Percentiles rank a stretch among this genome's conserved stretches.
Conservation (phyloP, 2,113 vertebrate genomes). For the Tachycineta bicolor region DNA sequence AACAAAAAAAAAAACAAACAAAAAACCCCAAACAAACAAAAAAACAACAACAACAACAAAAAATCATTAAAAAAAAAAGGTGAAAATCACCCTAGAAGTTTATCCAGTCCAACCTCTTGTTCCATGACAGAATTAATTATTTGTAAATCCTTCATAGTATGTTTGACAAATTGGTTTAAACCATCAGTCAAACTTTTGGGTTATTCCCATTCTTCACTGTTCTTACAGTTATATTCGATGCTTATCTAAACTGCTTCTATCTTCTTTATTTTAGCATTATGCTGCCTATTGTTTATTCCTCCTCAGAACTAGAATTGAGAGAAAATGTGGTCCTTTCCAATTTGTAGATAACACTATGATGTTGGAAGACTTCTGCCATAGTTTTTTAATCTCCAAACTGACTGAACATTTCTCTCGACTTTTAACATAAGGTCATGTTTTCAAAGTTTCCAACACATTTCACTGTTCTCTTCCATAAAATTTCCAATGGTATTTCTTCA, state of each 20-base stretch:
- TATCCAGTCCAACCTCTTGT: background rate
- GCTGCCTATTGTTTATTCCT: background rate
- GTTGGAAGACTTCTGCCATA: background rate
- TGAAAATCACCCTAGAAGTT: background rate
- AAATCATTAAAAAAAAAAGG: background rate
- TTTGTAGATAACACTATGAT: background rate
- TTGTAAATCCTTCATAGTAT: background rate
- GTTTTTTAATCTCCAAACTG: background rate
- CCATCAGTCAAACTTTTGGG: background rate
- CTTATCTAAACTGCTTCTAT: background rate
- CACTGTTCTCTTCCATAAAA: background rate
- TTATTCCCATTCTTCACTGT: background rate
- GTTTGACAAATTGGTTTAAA: background rate
- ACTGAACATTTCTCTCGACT: background rate
- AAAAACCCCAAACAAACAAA: accelerated
- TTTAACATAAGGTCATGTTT: background rate
- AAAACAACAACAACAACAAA: background rate
- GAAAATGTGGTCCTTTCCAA: background rate
- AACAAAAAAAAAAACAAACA: background rate
- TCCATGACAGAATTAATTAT: background rate
- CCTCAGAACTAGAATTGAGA: background rate
- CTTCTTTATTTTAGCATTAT: background rate
- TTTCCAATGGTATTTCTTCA: background rate
- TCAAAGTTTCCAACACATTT: background rate
- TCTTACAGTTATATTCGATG: background rate